Conservation (phyloP, 2,113 vertebrate genomes). For the Melanerpes aurifrons region DNA sequence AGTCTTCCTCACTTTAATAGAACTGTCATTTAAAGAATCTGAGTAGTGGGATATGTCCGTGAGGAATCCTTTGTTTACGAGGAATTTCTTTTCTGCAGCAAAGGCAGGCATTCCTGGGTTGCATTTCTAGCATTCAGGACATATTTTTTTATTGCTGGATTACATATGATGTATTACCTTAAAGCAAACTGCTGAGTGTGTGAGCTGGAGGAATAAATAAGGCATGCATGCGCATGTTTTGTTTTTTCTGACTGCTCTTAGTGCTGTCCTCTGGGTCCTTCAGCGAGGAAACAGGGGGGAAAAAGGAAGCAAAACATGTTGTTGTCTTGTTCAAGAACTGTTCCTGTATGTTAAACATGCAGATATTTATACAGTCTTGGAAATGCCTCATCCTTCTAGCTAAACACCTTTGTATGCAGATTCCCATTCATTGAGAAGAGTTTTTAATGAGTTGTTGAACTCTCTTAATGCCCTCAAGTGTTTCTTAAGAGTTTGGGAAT, state of each 20-base stretch:
- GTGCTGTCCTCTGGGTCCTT: background rate
- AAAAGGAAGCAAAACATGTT: background rate
- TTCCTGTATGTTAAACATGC: background rate
- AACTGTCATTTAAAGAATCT: background rate
- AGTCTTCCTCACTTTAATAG: background rate
- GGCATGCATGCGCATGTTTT: background rate
- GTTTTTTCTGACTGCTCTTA: background rate
- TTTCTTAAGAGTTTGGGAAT: background rate
- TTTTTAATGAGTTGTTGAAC: background rate
- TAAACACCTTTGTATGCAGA: background rate
- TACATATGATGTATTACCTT: background rate
- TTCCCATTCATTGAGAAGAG: background rate
- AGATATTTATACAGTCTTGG: background rate
- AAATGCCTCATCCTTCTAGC: background rate
- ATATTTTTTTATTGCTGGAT: background rate
- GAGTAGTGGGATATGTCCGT: background rate
- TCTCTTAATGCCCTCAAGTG: background rate
- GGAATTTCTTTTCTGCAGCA: background rate
- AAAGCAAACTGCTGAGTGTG: background rate
- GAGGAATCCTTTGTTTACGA: background rate
- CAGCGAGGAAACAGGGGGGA: background rate
- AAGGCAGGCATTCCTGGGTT: background rate
- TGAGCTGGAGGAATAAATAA: background rate
- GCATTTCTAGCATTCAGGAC: background rate
- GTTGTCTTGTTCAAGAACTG: background rate